Evolutionary conservation across 2,113 vertebrate genomes (phyloP), one percentile per base, ranked within the genome.

Genomic region (Scartelaos histophorus): DNA sequence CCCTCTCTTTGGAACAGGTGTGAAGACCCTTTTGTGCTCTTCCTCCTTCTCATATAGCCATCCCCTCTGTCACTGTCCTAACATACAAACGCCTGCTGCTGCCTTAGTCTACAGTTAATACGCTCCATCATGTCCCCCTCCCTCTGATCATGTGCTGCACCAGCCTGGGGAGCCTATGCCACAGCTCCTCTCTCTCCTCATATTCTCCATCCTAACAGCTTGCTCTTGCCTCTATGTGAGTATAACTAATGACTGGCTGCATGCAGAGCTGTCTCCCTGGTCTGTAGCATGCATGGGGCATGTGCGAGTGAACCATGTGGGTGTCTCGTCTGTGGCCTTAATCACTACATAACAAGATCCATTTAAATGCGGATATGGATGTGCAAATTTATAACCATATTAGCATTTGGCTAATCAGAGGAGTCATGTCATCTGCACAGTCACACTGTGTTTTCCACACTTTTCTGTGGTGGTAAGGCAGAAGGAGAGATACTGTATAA

Each of bases 1-100:
- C 66, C 84, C 84, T 92, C 76, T 89, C 69, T 87, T 85, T 82
- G 89, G 85, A 88, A 82, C 92, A 93, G 88, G 90, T 93, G 83
- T 67, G 86, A 93, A 60, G 90, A 93, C 67, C 88, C 89, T 47
- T 79, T 91, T 61, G 89, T 92, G 86, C 84, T 94, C 82, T 69
- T 92, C 86, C 90, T 92, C 84, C 84, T 93, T 83, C 85, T 93
- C 85, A 69, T 93, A 80, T 93, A 92, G 82, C 75, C 71, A 25
- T 57, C 69, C 74, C n/a, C 24, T 47, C 38, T 69, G 17, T 16
- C 67, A 25, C 64, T 47, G 6, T 65, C 65, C 25, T 53, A 22
- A 74, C 57, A 61, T 70, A 68, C 29, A 46, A 62, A 70, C 38
- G 49, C 35, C 79, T 73, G 67, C 58, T 25, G 3, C 73, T 53